These are phyloP conservation scores for Opisthocomus hoazin DNA, from an alignment of 2,113 vertebrate species.

Conservation along the genomic window DNA sequence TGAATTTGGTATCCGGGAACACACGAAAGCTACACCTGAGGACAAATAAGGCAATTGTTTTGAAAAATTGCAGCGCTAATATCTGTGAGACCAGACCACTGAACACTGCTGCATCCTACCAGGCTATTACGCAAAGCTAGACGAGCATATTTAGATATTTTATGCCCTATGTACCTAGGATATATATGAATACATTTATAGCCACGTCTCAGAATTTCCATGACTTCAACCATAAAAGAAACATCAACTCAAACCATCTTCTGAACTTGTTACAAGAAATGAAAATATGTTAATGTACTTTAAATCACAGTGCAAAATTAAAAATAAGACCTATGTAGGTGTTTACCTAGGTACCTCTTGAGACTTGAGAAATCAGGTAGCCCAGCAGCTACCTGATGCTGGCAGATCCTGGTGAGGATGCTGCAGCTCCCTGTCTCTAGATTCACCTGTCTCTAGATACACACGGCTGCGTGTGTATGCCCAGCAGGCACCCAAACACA, in stretches of 20 bases:
- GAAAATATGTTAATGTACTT: background rate
- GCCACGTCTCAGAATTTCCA: background rate
- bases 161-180: background rate
- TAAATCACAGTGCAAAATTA: background rate
- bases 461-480: background rate
- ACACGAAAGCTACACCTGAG: background rate
- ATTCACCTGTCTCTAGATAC: no score
- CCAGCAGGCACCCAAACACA: background rate
- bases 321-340: no score
- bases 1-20: background rate
- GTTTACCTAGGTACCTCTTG: background rate
- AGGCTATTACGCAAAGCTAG: background rate
- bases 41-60: background rate
- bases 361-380: background rate
- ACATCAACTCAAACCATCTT: background rate
- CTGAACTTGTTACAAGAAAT: background rate
- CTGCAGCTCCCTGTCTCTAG: background rate
- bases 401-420: background rate
- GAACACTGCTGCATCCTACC: background rate
- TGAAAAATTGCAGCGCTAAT: background rate
- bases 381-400: no score
- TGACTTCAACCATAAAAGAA: background rate
- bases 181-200: background rate
- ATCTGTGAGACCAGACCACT: background rate
- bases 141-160: background rate